These are phyloP conservation scores for Macrosteles quadrilineatus DNA, from an alignment of 1,140 invertebrate species.

Conservation along the genomic window DNA sequence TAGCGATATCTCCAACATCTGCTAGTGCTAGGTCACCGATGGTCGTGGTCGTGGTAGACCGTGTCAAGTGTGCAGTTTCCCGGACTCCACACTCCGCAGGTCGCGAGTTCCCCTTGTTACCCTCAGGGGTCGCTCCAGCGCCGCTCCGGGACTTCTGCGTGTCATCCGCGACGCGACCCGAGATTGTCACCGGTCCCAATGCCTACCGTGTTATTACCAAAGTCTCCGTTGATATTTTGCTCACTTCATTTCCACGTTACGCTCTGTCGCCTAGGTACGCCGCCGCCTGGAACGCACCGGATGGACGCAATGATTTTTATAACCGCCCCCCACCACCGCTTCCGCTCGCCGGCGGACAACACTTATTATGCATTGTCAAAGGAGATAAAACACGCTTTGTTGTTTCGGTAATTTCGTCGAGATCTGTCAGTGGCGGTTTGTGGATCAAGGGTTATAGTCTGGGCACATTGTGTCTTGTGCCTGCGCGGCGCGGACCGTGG, in stretches of 20 bases:
- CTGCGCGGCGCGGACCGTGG: not conserved
- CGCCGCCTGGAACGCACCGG: constrained; percentile 41
- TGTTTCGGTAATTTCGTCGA: constrained; percentile 35
- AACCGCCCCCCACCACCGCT: constrained; percentile 37
- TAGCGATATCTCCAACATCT: too few species aligned
- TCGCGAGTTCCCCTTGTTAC: too few species aligned
- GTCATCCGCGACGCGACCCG: not conserved
- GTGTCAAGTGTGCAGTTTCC: too few species aligned
- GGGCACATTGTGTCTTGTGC: not conserved
- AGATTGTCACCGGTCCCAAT: not conserved
- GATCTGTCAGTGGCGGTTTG: constrained; percentile 33
- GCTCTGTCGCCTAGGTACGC: constrained; percentile 36
- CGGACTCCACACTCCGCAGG: too few species aligned
- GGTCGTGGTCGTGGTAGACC: too few species aligned
- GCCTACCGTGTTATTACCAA: not conserved
- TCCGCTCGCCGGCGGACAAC: constrained; percentile 30
- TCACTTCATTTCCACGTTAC: constrained; percentile 35
- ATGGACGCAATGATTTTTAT: constrained; percentile 43
- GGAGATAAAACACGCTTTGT: constrained; percentile 37
- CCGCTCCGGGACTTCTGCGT: not conserved
- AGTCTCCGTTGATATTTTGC: constrained; percentile 29
- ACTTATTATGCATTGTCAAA: constrained; percentile 43
- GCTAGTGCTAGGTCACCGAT: too few species aligned
- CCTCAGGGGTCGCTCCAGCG: too few species aligned
- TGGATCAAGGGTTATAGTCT: constrained; percentile 20